phyloP scores from a whole-genome alignment of 2,797 vertebrate species.

The Parauchenoglanis ngamensis region DNA sequence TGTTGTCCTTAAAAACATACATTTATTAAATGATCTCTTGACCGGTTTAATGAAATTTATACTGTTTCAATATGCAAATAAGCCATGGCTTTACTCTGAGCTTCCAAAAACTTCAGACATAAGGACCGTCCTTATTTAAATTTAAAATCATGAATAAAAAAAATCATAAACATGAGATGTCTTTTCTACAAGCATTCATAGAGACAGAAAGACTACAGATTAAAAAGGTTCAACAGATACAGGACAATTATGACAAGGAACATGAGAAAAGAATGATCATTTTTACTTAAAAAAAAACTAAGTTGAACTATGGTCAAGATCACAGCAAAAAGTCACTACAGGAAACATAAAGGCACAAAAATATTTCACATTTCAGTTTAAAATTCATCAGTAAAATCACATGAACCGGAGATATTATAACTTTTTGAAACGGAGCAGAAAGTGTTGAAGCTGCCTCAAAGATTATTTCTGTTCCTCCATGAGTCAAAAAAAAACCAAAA shows the following conservation, averaged over 20 bases:
- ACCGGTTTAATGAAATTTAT: background rate
- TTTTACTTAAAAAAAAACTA: background rate
- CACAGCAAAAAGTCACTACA: background rate
- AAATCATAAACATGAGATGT: background rate
- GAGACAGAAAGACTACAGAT: background rate
- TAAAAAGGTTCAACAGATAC: background rate
- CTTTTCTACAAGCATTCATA: background rate
- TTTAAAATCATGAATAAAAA: background rate
- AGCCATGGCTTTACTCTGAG: background rate
- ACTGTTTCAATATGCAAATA: background rate
- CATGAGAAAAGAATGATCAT: background rate
- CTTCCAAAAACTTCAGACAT: background rate
- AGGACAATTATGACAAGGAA: background rate
- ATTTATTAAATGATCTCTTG: background rate
- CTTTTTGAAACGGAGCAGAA: background rate
- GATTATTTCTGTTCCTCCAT: background rate
- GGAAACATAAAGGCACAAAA: background rate
- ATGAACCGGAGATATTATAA: background rate
- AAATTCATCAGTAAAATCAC: background rate
- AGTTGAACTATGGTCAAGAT: background rate
- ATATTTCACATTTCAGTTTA: background rate
- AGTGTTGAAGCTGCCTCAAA: constrained; percentile 6
- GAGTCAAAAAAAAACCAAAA: background rate
- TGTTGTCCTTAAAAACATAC: background rate
- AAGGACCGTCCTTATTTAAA: background rate